These are phyloP conservation scores for Antheraea yamamai DNA, from an alignment of 2,888 invertebrate species.

Conservation along the genomic window DNA sequence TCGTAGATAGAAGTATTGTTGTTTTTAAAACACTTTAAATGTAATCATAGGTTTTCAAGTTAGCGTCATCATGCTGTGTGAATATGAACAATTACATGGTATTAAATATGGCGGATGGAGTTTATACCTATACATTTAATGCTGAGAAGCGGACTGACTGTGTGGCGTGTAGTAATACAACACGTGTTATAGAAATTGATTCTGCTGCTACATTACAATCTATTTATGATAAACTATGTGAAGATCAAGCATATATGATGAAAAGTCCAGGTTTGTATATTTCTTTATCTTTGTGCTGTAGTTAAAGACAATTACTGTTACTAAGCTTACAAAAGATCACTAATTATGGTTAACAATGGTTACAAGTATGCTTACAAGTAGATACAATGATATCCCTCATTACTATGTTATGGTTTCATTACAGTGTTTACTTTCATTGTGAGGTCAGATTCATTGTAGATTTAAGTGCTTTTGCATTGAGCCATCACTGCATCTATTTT, in stretches of 20 bases:
- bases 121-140: constrained; percentile 97
- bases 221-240: constrained; percentile 90
- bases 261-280: constrained; percentile 87
- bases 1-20: no score
- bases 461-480: no score
- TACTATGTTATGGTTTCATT: no score
- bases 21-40: not conserved
- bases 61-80: constrained; percentile 95
- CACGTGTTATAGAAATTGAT: constrained; percentile 84
- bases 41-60: constrained; percentile 90
- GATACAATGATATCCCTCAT: no score
- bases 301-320: no score
- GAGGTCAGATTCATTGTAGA: no score
- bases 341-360: no score
- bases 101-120: constrained; percentile 96
- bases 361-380: no score
- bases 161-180: constrained; percentile 91
- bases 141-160: constrained; percentile 94
- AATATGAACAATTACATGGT: constrained; percentile 98
- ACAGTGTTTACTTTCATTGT: no score
- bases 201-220: constrained; percentile 86
- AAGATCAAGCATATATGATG: constrained; percentile 92
- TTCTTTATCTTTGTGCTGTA: not conserved
- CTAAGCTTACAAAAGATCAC: no score
- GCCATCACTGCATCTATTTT: no score